These are phyloP conservation scores for Ellobius talpinus DNA, from an alignment of 2,113 vertebrate species.

Conservation along the genomic window DNA sequence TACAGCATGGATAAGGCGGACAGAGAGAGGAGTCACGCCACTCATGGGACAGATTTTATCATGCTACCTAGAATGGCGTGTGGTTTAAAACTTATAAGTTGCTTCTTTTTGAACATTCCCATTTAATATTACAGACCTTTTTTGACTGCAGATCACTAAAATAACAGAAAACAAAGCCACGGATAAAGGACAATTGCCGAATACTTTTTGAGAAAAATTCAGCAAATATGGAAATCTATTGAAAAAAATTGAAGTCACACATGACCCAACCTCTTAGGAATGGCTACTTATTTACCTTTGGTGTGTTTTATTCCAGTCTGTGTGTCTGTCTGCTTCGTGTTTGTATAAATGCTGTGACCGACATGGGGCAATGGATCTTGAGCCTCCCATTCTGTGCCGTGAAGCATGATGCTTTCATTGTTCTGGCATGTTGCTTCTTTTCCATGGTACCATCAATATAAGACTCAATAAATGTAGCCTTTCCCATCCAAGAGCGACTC, in stretches of 20 bases:
- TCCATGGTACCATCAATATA: constrained; percentile 6
- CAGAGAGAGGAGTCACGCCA: no score
- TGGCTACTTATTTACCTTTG: not conserved
- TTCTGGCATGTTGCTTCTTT: not conserved
- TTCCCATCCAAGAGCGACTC: not conserved
- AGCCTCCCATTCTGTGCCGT: not conserved
- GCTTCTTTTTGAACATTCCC: not conserved
- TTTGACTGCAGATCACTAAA: not conserved
- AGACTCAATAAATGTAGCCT: constrained; percentile 49
- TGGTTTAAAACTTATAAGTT: not conserved
- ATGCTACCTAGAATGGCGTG: not conserved
- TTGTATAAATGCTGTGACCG: not conserved
- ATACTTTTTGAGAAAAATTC: constrained; percentile 12
- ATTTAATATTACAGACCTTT: not conserved
- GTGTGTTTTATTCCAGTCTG: not conserved
- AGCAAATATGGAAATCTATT: not conserved
- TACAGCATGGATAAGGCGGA: not conserved
- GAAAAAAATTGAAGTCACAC: constrained; percentile 18
- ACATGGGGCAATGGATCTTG: not conserved
- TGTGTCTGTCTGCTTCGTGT: not conserved
- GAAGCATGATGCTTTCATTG: constrained; percentile 24
- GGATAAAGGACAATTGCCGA: not conserved
- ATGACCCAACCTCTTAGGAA: not conserved
- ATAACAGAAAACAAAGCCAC: not conserved
- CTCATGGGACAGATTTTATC: no score